These are phyloP conservation scores for Diplolepis rosae DNA, from an alignment of 2,888 invertebrate species.

Conservation along the genomic window DNA sequence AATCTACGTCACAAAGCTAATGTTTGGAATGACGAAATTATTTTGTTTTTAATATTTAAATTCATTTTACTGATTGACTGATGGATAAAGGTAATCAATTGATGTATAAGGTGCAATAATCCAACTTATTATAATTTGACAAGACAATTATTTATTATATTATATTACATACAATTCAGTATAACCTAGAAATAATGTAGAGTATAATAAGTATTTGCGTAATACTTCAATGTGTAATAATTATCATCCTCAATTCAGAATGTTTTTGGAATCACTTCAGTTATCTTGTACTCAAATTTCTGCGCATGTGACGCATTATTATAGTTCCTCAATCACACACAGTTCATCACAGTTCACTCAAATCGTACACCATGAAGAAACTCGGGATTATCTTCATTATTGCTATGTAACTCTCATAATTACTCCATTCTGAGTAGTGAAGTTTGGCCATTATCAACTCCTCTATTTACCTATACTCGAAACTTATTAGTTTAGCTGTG, in stretches of 20 bases:
- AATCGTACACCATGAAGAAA: conserved; percentile 8
- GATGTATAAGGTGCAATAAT: neutral
- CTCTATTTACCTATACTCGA: conserved; percentile 7
- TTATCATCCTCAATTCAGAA: neutral
- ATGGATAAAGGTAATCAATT: no score
- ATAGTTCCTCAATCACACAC: conserved; percentile 7
- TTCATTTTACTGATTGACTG: no score
- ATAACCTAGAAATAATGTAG: conserved; percentile 6
- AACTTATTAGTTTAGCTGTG: conserved; percentile 17
- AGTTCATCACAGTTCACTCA: conserved; percentile 11
- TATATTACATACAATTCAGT: conserved; percentile 25
- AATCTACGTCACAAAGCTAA: neutral
- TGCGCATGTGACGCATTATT: conserved; percentile 23
- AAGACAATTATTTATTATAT: conserved; percentile 26
- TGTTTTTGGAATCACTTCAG: conserved; percentile 27
- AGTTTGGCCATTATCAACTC: conserved; percentile 23
- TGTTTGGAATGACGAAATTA: no score
- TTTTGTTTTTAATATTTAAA: no score
- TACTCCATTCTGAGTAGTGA: conserved; percentile 8
- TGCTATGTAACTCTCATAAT: conserved; percentile 1
- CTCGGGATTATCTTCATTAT: conserved; percentile 13
- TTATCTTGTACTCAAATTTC: conserved; percentile 36
- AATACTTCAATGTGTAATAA: conserved; percentile 1
- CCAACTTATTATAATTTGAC: neutral
- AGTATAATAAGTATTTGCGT: neutral